Base-by-base conservation (phyloP, 2,113 vertebrate genomes). In the Uropsilus gracilis region DNA sequence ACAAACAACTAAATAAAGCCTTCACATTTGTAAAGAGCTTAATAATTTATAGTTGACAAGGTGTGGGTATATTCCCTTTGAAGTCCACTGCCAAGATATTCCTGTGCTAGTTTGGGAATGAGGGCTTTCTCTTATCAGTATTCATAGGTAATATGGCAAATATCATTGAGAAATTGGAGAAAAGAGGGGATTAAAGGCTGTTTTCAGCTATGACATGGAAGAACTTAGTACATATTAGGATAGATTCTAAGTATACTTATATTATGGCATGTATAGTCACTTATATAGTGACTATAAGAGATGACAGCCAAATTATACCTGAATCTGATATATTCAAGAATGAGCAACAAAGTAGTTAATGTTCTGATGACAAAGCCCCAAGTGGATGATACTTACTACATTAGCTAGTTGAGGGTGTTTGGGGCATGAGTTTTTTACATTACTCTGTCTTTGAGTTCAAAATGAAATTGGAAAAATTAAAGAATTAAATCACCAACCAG, bases 401-500 rank as follows among this genome's bases (percentile, higher is more conserved):
- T 88, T 86, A n/a, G 10, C 80, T 69, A 77, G 63, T 90, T 86
- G 48, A 91, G 11, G 34, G 24, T 93, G 28, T 24, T 94, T 81
- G 48, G 50, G 59, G 80, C 39, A 24, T 75, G 37, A 1, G 12
- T 89, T 7, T 55, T 80, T 72, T 76, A 72, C 14, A 75, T 39
- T 76, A 9, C 37, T 89, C 10, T 32, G 0, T 55, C 34, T 92
- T 89, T 89, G 30, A 95, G 68, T 92, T 90, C 42, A 55, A 59
- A 93, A 68, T 88, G 81, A 91, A 89, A 91, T 42, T 55, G 68
- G 34, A 75, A 96, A 53, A 94, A 61, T 89, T 68, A 83, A 89
- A 78, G 32, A 77, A 83, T 89, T 77, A 64, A 94, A 39, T 83
- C 44, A 68, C 61, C 71, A 59, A 57, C 32, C 50, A 50, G 34